Evolutionary conservation across 2,797 vertebrate genomes (phyloP).

Genomic region (Prunella strophiata): DNA sequence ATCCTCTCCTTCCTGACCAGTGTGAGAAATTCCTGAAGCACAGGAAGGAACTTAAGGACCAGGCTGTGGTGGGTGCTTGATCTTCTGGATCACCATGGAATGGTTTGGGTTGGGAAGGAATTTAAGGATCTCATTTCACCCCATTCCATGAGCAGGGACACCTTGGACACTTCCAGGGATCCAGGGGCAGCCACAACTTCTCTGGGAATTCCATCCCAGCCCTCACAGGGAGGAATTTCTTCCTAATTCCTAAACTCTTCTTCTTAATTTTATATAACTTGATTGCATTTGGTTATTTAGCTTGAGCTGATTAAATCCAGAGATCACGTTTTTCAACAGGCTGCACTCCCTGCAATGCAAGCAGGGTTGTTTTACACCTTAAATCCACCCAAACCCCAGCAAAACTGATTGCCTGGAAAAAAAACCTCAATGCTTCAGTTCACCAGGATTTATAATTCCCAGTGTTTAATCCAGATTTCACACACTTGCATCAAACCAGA

Average conservation of each 20-base stretch:
- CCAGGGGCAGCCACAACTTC: not conserved
- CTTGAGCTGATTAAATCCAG: not conserved
- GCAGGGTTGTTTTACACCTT: not conserved
- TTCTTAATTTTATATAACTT: not conserved
- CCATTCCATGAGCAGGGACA: not conserved
- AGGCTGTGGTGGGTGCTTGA: not conserved
- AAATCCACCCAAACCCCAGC: not conserved
- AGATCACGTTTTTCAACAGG: not conserved
- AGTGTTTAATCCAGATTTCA: not conserved
- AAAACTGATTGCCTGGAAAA: not conserved
- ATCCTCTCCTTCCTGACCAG: not conserved
- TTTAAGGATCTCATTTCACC: not conserved
- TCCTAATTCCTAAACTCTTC: too few relatives aligned
- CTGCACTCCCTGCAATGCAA: fast-evolving
- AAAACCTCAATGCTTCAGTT: not conserved
- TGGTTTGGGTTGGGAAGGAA: not conserved
- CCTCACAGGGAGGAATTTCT: not conserved
- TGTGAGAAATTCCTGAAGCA: not conserved
- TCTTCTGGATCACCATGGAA: not conserved
- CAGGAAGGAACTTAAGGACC: not conserved
- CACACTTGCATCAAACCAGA: fast-evolving
- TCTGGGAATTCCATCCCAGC: not conserved
- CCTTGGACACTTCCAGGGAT: not conserved
- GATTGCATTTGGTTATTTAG: fast-evolving
- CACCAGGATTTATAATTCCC: not conserved